These are phyloP conservation scores for Oreotragus oreotragus DNA, from an alignment of 2,113 vertebrate genomes.

Conservation along the genomic window DNA sequence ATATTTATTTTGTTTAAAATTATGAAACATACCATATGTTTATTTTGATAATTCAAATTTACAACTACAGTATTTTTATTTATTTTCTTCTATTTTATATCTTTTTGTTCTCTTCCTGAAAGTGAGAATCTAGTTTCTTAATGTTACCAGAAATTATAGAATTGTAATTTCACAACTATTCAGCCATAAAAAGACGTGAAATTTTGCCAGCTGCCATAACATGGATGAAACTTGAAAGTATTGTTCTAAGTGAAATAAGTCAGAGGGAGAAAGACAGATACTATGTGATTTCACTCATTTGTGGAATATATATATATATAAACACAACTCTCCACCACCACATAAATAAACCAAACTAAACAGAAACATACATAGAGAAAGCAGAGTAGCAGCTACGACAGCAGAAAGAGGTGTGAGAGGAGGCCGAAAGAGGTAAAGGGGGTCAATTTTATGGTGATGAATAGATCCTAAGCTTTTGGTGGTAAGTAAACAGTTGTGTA, in stretches of 20 bases:
- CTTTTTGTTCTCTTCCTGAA: neutral
- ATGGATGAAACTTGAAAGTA: neutral
- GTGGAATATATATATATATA: neutral
- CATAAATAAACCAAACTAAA: neutral
- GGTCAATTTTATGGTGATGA: neutral
- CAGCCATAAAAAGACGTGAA: neutral
- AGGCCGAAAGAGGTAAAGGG: neutral
- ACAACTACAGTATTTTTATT: neutral
- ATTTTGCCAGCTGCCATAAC: neutral
- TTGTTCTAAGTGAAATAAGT: neutral
- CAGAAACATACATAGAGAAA: neutral
- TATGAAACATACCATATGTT: neutral
- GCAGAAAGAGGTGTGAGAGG: neutral
- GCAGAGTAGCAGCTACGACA: neutral
- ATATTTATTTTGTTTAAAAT: constrained; percentile 6
- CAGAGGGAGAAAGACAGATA: neutral
- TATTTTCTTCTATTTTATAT: neutral
- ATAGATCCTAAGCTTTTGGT: neutral
- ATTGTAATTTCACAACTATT: neutral
- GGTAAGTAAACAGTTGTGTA: neutral
- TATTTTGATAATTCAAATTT: neutral
- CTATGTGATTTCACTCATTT: neutral
- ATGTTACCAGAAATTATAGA: neutral
- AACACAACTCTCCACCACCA: neutral
- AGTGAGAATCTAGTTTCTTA: neutral